A percentile compares a stretch with the other conserved stretches of the same genome.
Evolutionary conservation across 2,113 vertebrate genomes (phyloP).

Genomic region (Phalacrocorax pelagicus): DNA sequence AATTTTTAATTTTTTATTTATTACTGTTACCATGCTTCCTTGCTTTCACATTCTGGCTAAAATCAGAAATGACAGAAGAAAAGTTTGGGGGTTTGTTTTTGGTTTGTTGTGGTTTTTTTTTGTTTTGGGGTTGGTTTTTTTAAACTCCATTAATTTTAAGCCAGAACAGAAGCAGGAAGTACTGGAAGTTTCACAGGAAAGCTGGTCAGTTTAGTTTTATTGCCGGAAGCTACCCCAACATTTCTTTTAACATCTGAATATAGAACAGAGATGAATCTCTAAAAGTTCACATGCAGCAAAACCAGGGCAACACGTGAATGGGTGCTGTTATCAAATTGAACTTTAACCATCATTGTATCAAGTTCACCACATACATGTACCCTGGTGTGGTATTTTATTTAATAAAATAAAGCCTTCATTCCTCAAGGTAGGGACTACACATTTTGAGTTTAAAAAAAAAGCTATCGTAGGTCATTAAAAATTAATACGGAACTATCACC

Average conservation of each 20-base stretch:
- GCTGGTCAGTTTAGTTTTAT: not conserved
- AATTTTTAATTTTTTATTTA: not conserved
- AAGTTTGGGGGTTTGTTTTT: not conserved
- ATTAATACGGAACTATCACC: not conserved
- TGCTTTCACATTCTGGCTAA: not conserved
- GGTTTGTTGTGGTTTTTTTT: too few species aligned
- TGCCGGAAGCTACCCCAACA: not conserved
- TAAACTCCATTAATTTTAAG: not conserved
- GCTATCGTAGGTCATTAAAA: not conserved
- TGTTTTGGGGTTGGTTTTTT: not conserved
- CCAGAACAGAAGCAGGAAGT: slow-evolving; percentile 47
- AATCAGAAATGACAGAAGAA: not conserved
- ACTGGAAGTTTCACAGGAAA: slow-evolving; percentile 42
- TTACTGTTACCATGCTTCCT: not conserved
- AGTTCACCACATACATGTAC: not conserved
- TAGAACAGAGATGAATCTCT: not conserved
- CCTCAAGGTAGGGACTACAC: not conserved
- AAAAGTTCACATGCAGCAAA: not conserved
- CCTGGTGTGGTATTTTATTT: not conserved
- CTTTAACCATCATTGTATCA: not conserved
- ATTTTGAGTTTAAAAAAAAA: not conserved
- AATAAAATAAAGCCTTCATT: not conserved
- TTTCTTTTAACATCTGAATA: not conserved
- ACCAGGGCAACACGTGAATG: not conserved
- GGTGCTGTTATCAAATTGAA: not conserved